Percentiles rank a stretch among this genome's conserved stretches.
Evolutionary conservation across 92 coral and sea anemone species (phyloP).

Genomic region (Blastomussa wellsi): DNA sequence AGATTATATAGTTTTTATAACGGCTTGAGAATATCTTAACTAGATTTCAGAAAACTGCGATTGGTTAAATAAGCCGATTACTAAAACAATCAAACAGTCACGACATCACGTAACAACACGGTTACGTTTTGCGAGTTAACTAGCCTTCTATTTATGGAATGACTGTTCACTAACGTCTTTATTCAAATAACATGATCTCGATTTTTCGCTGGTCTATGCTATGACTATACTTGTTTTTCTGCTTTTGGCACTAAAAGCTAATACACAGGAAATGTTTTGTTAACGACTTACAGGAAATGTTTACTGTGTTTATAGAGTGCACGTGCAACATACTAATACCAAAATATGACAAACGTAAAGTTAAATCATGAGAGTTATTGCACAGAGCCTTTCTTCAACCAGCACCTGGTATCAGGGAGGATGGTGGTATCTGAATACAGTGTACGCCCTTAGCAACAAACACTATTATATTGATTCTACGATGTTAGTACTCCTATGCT

Average conservation of each 20-base stretch:
- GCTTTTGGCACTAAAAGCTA: background rate
- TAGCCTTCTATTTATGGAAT: background rate
- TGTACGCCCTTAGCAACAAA: background rate
- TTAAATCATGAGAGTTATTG: background rate
- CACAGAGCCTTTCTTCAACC: background rate
- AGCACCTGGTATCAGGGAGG: background rate
- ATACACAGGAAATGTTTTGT: slow-evolving; percentile 32
- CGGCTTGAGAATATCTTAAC: slow-evolving; percentile 29
- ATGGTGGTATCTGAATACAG: background rate
- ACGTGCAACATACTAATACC: slow-evolving; percentile 10
- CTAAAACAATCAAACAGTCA: slow-evolving; percentile 35
- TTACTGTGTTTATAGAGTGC: slow-evolving; percentile 32
- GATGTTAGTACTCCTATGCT: too few species aligned
- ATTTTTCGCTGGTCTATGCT: background rate
- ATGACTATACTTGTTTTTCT: background rate
- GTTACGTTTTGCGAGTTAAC: background rate
- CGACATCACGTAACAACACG: slow-evolving; percentile 28
- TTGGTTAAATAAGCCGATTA: slow-evolving; percentile 44
- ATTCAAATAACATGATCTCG: too few species aligned
- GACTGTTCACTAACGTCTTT: background rate
- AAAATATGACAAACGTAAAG: slow-evolving; percentile 2
- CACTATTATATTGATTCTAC: background rate
- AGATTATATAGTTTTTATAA: slow-evolving; percentile 22
- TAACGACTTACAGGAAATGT: slow-evolving; percentile 37
- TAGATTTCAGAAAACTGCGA: slow-evolving; percentile 38